Evolutionary conservation across 2,888 invertebrate genomes (phyloP), one percentile per base, ranked within the genome.

Genomic region (Entomobrya proxima): DNA sequence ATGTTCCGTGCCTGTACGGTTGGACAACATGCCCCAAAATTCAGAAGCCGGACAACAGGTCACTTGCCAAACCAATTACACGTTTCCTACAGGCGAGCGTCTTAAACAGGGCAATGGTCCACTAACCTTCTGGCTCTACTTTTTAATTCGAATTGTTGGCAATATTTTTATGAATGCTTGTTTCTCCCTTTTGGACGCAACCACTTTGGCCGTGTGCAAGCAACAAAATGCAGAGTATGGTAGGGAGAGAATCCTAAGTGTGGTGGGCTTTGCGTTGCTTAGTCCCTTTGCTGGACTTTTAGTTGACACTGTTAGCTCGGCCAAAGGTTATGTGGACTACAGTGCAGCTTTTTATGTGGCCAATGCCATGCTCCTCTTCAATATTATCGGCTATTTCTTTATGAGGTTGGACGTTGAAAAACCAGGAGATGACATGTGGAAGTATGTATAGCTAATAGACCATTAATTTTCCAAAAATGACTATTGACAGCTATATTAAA

Each of bases 101-200:
- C n/a, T 64, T 5, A 27, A 75, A 27, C n/a, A 78, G 15, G 89
- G 89, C 15, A 88, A 88, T 58, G 85, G 79, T 13, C 55, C 81
- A 0, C 11, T 89, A 11, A 90, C 95, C 1, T 97, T 97, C 91
- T 96, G 96, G 94, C 93, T 95, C 86, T 97, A 97, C 91, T 96
- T 97, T 91, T 92, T 95, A 78, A 91, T 97, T 87, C 93, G 96
- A 91, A 95, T 97, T 89, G 92, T 96, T 90, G 96, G 95, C 0
- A 96, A 96, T 37, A 95, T 96, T 5, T 95, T 96, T 94, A 93
- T 96, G 91, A 95, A 95, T 5, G 96, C 96, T 35, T 95, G 96
- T n/a, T 95, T 96, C 0, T 96, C 96, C 13, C 95, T 97, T 80
- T 95, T 97, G 94, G 97, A 97, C 92, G 96, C 97, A 0, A 96